A percentile compares a stretch with the other conserved stretches of the same genome.
Evolutionary conservation across 2,113 vertebrate species (phyloP).

Genomic region (Tenebrosternarchus preto): DNA sequence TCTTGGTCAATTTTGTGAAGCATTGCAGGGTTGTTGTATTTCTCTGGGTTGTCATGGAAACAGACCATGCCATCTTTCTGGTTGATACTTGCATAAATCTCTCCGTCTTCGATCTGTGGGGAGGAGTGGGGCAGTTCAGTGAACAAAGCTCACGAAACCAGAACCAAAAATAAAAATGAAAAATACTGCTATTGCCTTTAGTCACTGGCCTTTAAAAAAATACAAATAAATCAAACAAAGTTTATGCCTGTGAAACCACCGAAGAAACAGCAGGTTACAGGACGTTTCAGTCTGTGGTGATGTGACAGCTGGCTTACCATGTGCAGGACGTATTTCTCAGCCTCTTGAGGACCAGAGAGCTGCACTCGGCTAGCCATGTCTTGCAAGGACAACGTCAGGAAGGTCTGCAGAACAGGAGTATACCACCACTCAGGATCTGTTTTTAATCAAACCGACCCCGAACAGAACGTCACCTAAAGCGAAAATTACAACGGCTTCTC

Average conservation of each 20-base stretch:
- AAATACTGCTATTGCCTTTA: too few relatives aligned
- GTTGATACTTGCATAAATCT: conserved; percentile 99
- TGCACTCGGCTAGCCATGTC: conserved; percentile 99
- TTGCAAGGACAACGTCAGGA: conserved; percentile 97
- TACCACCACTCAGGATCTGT: too few relatives aligned
- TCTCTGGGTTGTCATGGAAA: conserved; percentile 99
- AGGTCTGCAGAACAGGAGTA: conserved; percentile 80
- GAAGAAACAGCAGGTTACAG: not conserved
- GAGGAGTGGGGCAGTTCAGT: not conserved
- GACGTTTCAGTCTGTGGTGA: not conserved
- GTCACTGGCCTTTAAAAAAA: too few relatives aligned
- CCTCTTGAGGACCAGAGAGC: conserved; percentile 93
- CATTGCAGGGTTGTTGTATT: conserved; percentile 99
- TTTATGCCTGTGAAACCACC: too few relatives aligned
- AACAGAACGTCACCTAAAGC: too few relatives aligned
- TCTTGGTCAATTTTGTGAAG: conserved; percentile 99
- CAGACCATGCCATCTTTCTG: conserved; percentile 99
- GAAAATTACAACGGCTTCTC: too few relatives aligned
- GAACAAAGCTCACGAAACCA: not conserved
- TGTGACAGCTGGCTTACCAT: conserved; percentile 80
- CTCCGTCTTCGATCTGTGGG: conserved; percentile 95
- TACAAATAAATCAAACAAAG: too few relatives aligned
- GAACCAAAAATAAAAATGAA: not conserved
- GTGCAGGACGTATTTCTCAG: conserved; percentile 97
- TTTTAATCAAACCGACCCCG: too few relatives aligned